Evolutionary conservation across 2,797 vertebrate genomes (phyloP), one percentile per base, ranked within the genome.

Genomic region (Luscinia luscinia): DNA sequence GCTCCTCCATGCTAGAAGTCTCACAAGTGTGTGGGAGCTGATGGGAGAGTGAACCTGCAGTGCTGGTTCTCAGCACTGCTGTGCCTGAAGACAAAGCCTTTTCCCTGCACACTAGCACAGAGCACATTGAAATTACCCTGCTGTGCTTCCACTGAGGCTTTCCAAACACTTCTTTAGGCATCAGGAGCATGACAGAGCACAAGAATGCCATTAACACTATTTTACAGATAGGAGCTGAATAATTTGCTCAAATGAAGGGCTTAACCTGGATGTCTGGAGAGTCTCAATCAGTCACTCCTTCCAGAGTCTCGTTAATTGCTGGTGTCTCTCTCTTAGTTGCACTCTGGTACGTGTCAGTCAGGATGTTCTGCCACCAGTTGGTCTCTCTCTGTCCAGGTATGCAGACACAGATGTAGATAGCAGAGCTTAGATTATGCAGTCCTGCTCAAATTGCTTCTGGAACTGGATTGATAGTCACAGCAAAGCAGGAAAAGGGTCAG

Each of bases 61-160:
- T 46, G 78, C 87, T 85, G 68, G n/a, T 78, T 93, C 74, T 79
- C 48, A 36, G 49, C 32, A 55, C 85, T 0, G 4, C 63, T 41
- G 59, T 75, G 69, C 88, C 63, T 70, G 55, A 94, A 91, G 92
- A 63, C 74, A 70, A 76, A 74, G 27, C 49, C 72, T 89, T 90
- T 63, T 87, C 58, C 54, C 23, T 34, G 19, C 32, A 57, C 73
- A 34, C 49, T 11, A n/a, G 49, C 51, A 76, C 26, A 26, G 34
- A 79, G 58, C 46, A 5, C 15, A 9, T 32, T 52, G 61, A 82
- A 77, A 92, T 91, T 22, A 41, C 34, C 48, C 66, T 49, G 30
- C 78, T 68, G 40, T 43, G 38, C 67, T 76, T 80, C 46, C 51
- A 72, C 30, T 15, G 58, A 88, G 49, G 36, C 55, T 90, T 86